A percentile compares a stretch with the other conserved stretches of the same genome.
Conservation (phyloP, 2,113 vertebrate species). For the Crocuta crocuta region DNA sequence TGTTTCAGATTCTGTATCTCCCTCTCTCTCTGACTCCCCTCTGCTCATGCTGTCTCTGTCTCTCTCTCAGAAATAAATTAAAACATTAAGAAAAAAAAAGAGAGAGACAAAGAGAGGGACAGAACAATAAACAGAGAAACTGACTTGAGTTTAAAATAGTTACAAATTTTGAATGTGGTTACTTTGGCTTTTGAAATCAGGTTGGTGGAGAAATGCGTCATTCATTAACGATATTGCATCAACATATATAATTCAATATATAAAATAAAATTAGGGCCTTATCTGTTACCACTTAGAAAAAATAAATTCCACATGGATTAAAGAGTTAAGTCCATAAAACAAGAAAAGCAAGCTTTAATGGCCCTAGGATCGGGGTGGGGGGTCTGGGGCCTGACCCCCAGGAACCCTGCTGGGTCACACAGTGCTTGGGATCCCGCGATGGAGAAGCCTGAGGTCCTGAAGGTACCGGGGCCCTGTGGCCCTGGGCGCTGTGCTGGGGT, state of each 20-base stretch:
- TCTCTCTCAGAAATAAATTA: too few relatives aligned
- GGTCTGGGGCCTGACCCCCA: neutral
- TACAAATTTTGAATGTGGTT: neutral
- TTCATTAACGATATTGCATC: neutral
- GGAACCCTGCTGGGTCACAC: neutral
- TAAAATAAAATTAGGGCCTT: neutral
- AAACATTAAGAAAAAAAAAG: too few relatives aligned
- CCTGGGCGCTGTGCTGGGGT: fast-evolving
- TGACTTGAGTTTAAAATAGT: neutral
- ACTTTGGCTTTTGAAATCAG: slow-evolving; percentile 25
- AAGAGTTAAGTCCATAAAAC: neutral
- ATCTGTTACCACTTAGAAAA: neutral
- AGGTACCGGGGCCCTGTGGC: neutral
- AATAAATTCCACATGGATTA: neutral
- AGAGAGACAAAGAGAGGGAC: neutral
- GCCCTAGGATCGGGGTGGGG: neutral
- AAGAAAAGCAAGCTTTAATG: neutral
- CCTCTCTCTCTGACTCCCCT: too few relatives aligned
- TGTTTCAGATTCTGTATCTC: too few relatives aligned
- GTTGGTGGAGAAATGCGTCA: neutral
- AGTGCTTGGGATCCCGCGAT: neutral
- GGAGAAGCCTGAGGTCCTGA: neutral
- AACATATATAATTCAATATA: neutral
- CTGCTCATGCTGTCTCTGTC: too few relatives aligned
- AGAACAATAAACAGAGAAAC: neutral